These are phyloP conservation scores for Pocota personata DNA, from an alignment of 2,888 invertebrate genomes.

Conservation along the genomic window DNA sequence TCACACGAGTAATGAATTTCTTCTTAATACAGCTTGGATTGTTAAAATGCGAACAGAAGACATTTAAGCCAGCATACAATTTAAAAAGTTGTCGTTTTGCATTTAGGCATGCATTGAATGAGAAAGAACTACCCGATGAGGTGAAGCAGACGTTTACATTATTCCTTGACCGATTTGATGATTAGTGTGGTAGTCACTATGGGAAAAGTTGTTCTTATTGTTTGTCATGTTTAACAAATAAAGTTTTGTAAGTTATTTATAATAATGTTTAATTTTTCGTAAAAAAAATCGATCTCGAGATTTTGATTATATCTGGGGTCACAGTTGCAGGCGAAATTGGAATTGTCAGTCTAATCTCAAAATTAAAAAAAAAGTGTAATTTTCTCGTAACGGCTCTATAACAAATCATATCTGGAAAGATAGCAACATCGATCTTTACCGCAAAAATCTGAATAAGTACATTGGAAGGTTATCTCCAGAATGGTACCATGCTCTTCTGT, in stretches of 20 bases:
- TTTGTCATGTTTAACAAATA: conserved; percentile 1
- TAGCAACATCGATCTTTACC: too few relatives aligned
- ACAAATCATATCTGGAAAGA: too few relatives aligned
- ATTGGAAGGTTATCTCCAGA: too few relatives aligned
- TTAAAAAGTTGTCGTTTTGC: conserved; percentile 80
- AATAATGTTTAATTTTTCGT: not conserved
- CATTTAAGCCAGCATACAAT: conserved; percentile 79
- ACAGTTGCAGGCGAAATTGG: too few relatives aligned
- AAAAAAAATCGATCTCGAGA: too few relatives aligned
- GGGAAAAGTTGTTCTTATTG: not conserved
- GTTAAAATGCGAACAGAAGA: conserved; percentile 79
- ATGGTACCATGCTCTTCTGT: too few relatives aligned
- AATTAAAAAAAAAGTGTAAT: too few relatives aligned
- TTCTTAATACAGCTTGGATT: conserved; percentile 81
- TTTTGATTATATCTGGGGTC: too few relatives aligned
- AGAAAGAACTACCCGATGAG: conserved; percentile 78
- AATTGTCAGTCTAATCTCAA: too few relatives aligned
- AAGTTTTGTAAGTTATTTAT: conserved; percentile 1
- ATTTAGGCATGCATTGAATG: conserved; percentile 78
- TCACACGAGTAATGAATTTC: conserved; percentile 80
- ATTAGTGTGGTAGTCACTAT: conserved; percentile 56
- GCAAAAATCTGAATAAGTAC: too few relatives aligned
- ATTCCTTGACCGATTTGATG: conserved; percentile 79
- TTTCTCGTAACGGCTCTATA: too few relatives aligned
- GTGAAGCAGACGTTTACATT: conserved; percentile 79